Evolutionary conservation across 2,888 invertebrate species (phyloP).

Genomic region (Hypselothyrea guttata): DNA sequence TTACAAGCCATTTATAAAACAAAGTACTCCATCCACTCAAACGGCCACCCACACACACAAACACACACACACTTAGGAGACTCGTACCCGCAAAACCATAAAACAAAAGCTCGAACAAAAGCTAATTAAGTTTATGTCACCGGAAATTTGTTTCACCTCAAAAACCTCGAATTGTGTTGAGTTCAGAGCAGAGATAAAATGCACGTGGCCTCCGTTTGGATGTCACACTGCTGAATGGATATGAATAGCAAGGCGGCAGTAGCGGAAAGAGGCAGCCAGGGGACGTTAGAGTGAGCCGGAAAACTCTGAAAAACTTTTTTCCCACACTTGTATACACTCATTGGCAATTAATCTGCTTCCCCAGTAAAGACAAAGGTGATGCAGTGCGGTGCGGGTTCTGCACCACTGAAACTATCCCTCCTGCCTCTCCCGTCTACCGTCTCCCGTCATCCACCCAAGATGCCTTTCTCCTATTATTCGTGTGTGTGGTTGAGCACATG

Average conservation of each 20-base stretch:
- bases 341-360: slow-evolving; percentile 80
- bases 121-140: slow-evolving; percentile 83
- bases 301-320: slow-evolving; percentile 66
- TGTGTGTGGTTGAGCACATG: slow-evolving; percentile 16
- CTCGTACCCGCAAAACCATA: slow-evolving; percentile 71
- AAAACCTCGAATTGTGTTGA: slow-evolving; percentile 78
- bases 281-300: slow-evolving; percentile 30
- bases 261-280: neutral
- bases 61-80: slow-evolving; percentile 23
- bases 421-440: too few relatives aligned
- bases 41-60: slow-evolving; percentile 14
- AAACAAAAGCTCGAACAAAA: slow-evolving; percentile 80
- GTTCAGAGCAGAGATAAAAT: slow-evolving; percentile 65
- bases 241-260: slow-evolving; percentile 5
- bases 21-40: slow-evolving; percentile 22
- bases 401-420: too few relatives aligned
- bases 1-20: slow-evolving; percentile 60
- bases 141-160: slow-evolving; percentile 82
- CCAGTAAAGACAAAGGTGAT: slow-evolving; percentile 64
- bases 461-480: neutral
- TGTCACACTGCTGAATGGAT: slow-evolving; percentile 52
- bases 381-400: slow-evolving; percentile 23
- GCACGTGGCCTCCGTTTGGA: slow-evolving; percentile 60
- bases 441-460: too few relatives aligned
- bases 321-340: slow-evolving; percentile 78